A percentile compares a stretch with the other conserved stretches of the same genome.
Evolutionary conservation across 92 coral and sea anemone genomes (phyloP).

Genomic region (Diadumene lineata): DNA sequence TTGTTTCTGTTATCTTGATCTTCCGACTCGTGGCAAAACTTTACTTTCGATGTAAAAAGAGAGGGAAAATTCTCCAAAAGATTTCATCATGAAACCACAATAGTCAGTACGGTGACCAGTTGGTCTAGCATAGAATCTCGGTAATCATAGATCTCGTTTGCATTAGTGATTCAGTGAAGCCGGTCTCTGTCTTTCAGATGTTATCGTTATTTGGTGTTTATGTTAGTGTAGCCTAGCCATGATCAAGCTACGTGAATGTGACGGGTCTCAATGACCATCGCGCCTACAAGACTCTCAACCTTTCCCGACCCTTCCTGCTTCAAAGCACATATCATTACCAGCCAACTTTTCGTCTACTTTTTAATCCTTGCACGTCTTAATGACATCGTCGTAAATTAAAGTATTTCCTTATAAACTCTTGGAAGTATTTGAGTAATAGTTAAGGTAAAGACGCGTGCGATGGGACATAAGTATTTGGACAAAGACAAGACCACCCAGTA

Average conservation of each 20-base stretch:
- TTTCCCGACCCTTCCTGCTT: conserved; percentile 23
- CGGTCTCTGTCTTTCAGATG: conserved; percentile 38
- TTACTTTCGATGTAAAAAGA: conserved; percentile 10
- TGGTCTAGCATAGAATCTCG: conserved; percentile 13
- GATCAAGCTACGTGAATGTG: conserved; percentile 24
- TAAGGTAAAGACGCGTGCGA: conserved; percentile 10
- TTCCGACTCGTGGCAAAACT: conserved; percentile 31
- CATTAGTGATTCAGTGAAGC: conserved; percentile 15
- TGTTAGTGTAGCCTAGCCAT: conserved; percentile 39
- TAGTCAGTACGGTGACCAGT: background rate
- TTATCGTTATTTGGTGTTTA: conserved; percentile 42
- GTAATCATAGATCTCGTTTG: background rate
- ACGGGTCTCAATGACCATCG: conserved; percentile 40
- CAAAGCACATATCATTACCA: conserved; percentile 17
- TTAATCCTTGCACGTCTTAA: conserved; percentile 12
- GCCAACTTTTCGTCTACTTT: conserved; percentile 2
- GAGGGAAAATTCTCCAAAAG: background rate
- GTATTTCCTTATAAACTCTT: conserved; percentile 27
- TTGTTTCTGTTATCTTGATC: conserved; percentile 36
- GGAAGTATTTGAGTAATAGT: conserved; percentile 21
- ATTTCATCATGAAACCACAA: conserved; percentile 17
- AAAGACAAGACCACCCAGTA: conserved; percentile 45
- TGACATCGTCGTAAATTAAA: conserved; percentile 22
- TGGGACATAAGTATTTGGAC: conserved; percentile 8
- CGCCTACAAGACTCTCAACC: conserved; percentile 19